Evolutionary conservation across 2,113 vertebrate genomes (phyloP), one percentile per base, ranked within the genome.

Genomic region (Eolophus roseicapilla): DNA sequence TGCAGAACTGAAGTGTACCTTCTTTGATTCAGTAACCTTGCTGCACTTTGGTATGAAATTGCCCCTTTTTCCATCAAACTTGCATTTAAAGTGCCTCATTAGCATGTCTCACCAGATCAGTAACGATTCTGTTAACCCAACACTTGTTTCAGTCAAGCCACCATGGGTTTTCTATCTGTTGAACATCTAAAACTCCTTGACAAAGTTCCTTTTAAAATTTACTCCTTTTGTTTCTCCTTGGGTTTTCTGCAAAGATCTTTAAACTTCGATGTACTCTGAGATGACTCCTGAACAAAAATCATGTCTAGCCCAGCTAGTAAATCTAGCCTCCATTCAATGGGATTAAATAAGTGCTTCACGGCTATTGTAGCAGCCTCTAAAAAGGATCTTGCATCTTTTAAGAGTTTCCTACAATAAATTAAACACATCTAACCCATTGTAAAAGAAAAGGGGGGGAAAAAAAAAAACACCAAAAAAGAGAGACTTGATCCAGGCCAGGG

Each of bases 401-500:
- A 97, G 98, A 92, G 97, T 91, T 98, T 98, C 98, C 98, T 98
- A 97, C 97, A 85, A 98, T 98, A 98, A 98, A 98, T 98, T 98
- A 98, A 86, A 93, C 88, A 96, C 97, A 96, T 97, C 95, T 93
- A 35, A 39, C 60, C 60, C 60, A 37, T 62, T 39, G 60, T 62
- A 76, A 88, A 53, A 46, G 41, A 57, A 77, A 76, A 47, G 23
- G 14, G 15, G 0, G 23, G 23, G 67, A 70, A 11, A 29, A n/a
- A 27, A 25, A 28, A 41, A 41, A 11, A 11, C 4, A n/a, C 41
- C 41, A 41, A 14, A 10, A 43, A 3, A 53, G 4, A 79, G 9
- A 79, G 68, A 64, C 47, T 92, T 52, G 59, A 50, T 94, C 69
- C 65, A 95, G 92, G 86, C 85, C 49, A 92, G 92, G 91, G 92